Evolutionary conservation across 2,113 vertebrate genomes (phyloP).

Genomic region (Pachycephala philippinensis): DNA sequence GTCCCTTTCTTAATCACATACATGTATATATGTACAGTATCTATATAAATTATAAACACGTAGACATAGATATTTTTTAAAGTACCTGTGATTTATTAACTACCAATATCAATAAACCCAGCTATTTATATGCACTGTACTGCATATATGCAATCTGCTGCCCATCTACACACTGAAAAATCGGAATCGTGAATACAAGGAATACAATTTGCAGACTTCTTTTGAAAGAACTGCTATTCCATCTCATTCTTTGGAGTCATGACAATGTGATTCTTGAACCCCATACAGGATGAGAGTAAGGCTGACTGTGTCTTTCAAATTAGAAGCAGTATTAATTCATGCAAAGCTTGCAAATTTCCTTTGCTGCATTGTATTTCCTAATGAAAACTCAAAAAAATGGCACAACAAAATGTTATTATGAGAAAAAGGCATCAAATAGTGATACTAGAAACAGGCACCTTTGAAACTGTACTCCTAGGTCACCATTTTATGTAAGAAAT

Average conservation of each 20-base stretch:
- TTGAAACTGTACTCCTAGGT: background rate
- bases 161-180: background rate
- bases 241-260: background rate
- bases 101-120: background rate
- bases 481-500: background rate
- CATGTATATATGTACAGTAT: background rate
- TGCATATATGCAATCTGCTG: background rate
- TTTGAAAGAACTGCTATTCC: background rate
- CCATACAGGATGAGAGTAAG: background rate
- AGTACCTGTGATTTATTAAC: background rate
- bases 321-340: background rate
- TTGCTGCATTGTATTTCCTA: background rate
- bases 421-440: background rate
- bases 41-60: background rate
- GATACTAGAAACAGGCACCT: background rate
- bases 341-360: background rate
- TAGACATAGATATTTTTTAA: background rate
- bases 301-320: background rate
- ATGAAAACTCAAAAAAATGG: background rate
- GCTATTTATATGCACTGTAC: background rate
- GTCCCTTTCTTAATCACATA: background rate
- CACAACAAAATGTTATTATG: background rate
- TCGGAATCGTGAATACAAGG: background rate
- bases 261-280: background rate
- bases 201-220: background rate